Percentiles rank a stretch among this genome's conserved stretches.
Evolutionary conservation across 2,113 vertebrate genomes (phyloP).

Genomic region (Emydura subglobosa): DNA sequence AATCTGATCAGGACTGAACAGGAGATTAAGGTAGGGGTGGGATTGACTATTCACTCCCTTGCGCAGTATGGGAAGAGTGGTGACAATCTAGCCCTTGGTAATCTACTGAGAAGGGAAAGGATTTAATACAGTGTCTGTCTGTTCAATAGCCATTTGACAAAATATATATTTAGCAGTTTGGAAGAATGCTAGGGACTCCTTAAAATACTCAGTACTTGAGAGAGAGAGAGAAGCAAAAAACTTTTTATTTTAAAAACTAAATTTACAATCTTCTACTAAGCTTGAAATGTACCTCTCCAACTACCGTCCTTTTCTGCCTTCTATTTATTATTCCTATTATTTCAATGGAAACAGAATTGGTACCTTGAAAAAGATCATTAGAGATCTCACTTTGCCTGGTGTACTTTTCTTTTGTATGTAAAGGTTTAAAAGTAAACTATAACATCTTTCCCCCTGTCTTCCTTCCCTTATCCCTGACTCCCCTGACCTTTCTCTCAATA

Average conservation of each 20-base stretch:
- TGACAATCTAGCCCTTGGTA: accelerated
- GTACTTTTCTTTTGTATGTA: neutral
- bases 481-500: neutral
- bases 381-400: neutral
- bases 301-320: accelerated
- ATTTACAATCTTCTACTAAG: neutral
- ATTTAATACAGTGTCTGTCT: accelerated
- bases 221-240: neutral
- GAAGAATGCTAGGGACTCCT: accelerated
- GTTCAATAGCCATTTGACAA: neutral
- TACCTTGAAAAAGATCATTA: neutral
- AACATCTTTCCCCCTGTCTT: neutral
- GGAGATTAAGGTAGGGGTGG: neutral
- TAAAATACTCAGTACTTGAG: accelerated
- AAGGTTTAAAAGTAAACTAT: neutral
- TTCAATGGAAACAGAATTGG: neutral
- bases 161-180: neutral
- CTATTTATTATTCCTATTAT: neutral
- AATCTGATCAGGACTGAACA: neutral
- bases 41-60: neutral
- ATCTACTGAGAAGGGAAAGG: neutral
- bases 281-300: neutral
- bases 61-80: neutral
- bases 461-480: neutral
- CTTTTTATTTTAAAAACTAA: neutral